Base-by-base conservation (phyloP, 2,797 vertebrate genomes). In the Rachycentron canadum region DNA sequence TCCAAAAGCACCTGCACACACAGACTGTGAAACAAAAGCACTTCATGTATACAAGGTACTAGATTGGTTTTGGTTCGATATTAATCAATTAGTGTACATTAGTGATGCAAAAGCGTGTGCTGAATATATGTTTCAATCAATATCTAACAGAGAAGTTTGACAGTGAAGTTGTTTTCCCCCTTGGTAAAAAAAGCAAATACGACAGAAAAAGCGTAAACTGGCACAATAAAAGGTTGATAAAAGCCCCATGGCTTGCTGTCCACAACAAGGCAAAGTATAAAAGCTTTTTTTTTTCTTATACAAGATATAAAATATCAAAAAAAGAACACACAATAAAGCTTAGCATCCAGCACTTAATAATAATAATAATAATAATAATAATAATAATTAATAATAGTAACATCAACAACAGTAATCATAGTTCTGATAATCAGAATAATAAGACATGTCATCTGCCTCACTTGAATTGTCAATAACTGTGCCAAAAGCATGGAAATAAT, bases 11-110 rank as follows among this genome's bases (percentile, higher is more conserved):
- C 85, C 89, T 91, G 94, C 91, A 93, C 94, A 93, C 81, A 93
- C 76, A 76, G 73, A 92, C 88, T 65, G 88, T 83, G 81, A 92
- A 95, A 95, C 88, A 74, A 92, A 95, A 95, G 94, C 94, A 95
- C 94, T 95, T 95, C 71, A 91, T 94, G 89, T 86, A 91, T 92
- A 93, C 91, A 91, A 86, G 77, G 86, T 93, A 92, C 85, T 83
- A 83, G 93, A 93, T 93, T 92, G 81, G 90, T 95, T 95, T 96
- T 96, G 96, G 96, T 95, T 89, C 73, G 76, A 93, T 89, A 90
- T 69, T 88, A 90, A 93, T 95, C 94, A 94, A 93, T 94, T 95
- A 91, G 95, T 91, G 94, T 92, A 92, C 82, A 93, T 95, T 85
- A 93, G 92, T 93, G 91, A 94, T 91, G 92, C 78, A 93, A 93